phyloP scores from a whole-genome alignment of 92 coral and sea anemone species.

The Nematostella vectensis region DNA sequence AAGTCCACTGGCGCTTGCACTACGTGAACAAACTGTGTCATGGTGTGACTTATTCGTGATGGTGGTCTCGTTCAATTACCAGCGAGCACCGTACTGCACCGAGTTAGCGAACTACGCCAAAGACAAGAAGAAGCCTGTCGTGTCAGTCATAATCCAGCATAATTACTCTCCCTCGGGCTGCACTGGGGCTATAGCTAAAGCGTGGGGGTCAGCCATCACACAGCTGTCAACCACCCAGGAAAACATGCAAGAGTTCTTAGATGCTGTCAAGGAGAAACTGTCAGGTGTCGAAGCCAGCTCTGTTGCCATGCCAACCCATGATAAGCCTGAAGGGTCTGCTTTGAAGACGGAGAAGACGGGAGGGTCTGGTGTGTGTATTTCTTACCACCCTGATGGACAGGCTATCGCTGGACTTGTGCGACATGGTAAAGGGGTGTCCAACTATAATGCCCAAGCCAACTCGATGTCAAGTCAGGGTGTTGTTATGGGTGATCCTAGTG shows the following conservation, averaged over 20 bases:
- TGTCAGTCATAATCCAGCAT: constrained; percentile 42
- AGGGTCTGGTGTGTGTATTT: constrained; percentile 43
- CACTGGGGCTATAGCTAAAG: constrained; percentile 60
- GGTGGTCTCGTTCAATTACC: constrained; percentile 60
- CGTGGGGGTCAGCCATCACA: constrained; percentile 33
- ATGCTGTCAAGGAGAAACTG: constrained; percentile 13
- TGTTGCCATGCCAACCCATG: constrained; percentile 33
- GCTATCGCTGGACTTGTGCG: constrained; percentile 38
- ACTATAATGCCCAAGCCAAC: constrained; percentile 23
- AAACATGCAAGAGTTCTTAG: constrained; percentile 7
- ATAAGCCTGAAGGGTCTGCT: constrained; percentile 9
- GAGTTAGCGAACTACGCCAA: constrained; percentile 73
- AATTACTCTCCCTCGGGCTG: constrained; percentile 60
- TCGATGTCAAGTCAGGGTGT: constrained; percentile 15
- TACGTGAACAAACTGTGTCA: constrained; percentile 43
- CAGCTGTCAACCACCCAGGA: constrained; percentile 13
- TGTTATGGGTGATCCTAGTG: constrained; percentile 33
- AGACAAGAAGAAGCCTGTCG: constrained; percentile 55
- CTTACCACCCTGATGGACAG: constrained; percentile 47
- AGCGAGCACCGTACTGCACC: constrained; percentile 49
- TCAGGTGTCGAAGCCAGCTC: constrained; percentile 14
- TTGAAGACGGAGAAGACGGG: constrained; percentile 18
- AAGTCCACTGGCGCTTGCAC: constrained; percentile 31
- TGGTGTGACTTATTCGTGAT: constrained; percentile 55
- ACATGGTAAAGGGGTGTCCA: constrained; percentile 37